These are phyloP conservation scores for Brachyrhaphis roseni DNA, from an alignment of 2,797 vertebrate species.

Conservation along the genomic window DNA sequence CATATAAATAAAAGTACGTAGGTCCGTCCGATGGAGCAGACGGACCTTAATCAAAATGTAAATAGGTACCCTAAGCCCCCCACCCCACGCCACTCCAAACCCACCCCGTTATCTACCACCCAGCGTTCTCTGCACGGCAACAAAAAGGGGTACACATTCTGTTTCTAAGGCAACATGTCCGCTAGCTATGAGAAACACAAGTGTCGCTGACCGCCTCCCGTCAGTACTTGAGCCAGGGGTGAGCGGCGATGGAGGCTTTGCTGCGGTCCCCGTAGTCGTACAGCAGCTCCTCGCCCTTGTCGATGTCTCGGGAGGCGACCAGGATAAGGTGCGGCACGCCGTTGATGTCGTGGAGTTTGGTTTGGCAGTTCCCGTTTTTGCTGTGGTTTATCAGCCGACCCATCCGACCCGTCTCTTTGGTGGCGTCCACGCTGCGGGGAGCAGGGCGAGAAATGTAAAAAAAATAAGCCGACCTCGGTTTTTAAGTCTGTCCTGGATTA, in stretches of 20 bases:
- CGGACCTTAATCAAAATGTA: constrained; percentile 56
- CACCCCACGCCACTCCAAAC: not conserved
- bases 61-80: constrained; percentile 14
- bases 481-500: not conserved
- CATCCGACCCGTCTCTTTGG: constrained; percentile 88
- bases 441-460: no score
- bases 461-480: not conserved
- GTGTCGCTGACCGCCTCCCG: constrained; percentile 51
- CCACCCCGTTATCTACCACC: not conserved
- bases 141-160: constrained; percentile 65
- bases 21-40: constrained; percentile 57
- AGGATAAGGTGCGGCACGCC: constrained; percentile 95
- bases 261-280: constrained; percentile 97
- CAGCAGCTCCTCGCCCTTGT: constrained; percentile 92
- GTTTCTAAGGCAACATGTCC: constrained; percentile 80
- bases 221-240: constrained; percentile 96
- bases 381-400: constrained; percentile 97
- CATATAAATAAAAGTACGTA: constrained; percentile 77
- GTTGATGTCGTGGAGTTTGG: constrained; percentile 93
- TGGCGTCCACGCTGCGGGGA: constrained; percentile 91
- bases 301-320: constrained; percentile 91
- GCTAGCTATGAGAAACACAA: constrained; percentile 61
- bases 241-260: constrained; percentile 91
- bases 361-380: constrained; percentile 96
- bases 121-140: constrained; percentile 21